Conservation (phyloP, 2,797 vertebrate species). For the Oryzias dopingdopingensis region DNA sequence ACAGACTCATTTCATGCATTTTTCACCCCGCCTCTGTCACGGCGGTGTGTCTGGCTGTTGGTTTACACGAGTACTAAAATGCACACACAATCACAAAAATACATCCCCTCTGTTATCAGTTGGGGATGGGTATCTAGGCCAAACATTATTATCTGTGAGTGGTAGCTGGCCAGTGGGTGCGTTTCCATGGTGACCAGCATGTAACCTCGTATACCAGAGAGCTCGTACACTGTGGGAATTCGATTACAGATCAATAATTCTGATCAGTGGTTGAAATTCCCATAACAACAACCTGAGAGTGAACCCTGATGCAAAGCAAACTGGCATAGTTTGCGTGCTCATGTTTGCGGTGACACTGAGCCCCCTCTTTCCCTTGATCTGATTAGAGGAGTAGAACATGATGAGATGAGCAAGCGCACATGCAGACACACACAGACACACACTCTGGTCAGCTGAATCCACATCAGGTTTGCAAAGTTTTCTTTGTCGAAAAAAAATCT, state of each 20-base stretch:
- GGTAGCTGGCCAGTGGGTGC: constrained; percentile 53
- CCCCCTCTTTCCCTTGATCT: constrained; percentile 36
- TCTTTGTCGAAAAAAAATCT: constrained; percentile 40
- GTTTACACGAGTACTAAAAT: constrained; percentile 57
- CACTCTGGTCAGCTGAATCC: constrained; percentile 14
- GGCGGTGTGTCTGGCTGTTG: constrained; percentile 55
- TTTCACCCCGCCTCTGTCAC: constrained; percentile 55
- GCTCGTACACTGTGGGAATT: constrained; percentile 35
- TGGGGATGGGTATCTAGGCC: constrained; percentile 71
- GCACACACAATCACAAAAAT: constrained; percentile 28
- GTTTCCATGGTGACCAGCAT: constrained; percentile 76
- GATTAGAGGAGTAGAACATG: constrained; percentile 17
- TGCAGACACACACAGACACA: not conserved
- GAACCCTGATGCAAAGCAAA: constrained; percentile 17
- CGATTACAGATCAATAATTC: constrained; percentile 58
- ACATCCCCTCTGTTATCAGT: constrained; percentile 52
- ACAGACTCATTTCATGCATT: constrained; percentile 68
- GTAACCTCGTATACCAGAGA: constrained; percentile 63
- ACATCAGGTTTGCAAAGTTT: constrained; percentile 29
- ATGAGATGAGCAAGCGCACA: constrained; percentile 21
- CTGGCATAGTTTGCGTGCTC: constrained; percentile 16
- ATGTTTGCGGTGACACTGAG: constrained; percentile 30
- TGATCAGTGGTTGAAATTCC: constrained; percentile 48
- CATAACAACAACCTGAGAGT: constrained; percentile 56
- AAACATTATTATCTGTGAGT: constrained; percentile 69